Base-by-base conservation (phyloP, 2,113 vertebrate genomes). In the Syngnathus scovelli region DNA sequence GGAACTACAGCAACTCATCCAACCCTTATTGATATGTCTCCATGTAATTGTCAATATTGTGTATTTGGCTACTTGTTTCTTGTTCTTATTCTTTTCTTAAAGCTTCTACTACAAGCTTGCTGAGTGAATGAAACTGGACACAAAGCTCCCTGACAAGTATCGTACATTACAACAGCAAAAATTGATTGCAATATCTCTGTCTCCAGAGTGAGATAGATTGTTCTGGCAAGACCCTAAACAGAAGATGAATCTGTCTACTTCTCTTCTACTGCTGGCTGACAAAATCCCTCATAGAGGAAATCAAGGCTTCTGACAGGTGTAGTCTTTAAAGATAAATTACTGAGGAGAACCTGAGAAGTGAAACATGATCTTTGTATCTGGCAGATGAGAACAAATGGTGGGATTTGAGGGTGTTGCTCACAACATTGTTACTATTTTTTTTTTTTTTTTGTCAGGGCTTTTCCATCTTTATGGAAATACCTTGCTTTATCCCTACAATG, bases 231-330 rank as follows among this genome's bases (percentile, higher is more conserved):
- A 38, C 39, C 37, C 77, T 83, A 85, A 78, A 85, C 78, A 80
- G 76, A 64, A 76, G 77, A 80, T 81, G 78, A 85, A 87, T 85
- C 80, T 78, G 78, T 80, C 73, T 78, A 33, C 54, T 33, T 55
- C 23, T 55, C 23, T 83, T 68, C 72, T 62, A 49, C 66, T 70
- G 68, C 61, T 16, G 73, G 78, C 78, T 86, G 83, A 85, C 74
- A 52, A 73, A 83, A 52, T 51, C 78, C 64, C 67, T 80, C 81
- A 77, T 65, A 76, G 80, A 70, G 83, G 78, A 87, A 85, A 87
- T 87, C 66, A 41, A 71, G 70, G 74, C 71, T 70, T 81, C 70
- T 86, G 78, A 81, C 79, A 83, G 73, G 56, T 58, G 55, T 64
- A 65, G 67, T 55, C 70, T 77, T 77, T 78, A 43, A 48, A 82